These are phyloP conservation scores for Lasiurus borealis DNA, from an alignment of 2,113 vertebrate species.

Conservation along the genomic window DNA sequence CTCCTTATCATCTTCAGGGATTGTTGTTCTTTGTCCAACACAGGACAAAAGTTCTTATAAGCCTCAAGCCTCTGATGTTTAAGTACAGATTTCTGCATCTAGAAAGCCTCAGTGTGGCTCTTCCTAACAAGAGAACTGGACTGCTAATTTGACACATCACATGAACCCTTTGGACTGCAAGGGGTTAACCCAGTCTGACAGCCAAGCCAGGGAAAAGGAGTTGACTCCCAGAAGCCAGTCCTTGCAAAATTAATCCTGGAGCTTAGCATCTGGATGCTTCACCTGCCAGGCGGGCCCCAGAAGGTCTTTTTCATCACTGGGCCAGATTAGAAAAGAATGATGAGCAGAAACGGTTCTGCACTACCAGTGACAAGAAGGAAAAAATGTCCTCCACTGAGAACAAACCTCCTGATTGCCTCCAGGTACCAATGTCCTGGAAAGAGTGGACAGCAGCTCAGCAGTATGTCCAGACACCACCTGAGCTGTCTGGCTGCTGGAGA, in stretches of 20 bases:
- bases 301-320: slow-evolving; percentile 82
- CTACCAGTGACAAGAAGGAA: slow-evolving; percentile 72
- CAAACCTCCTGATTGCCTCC: not conserved
- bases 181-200: slow-evolving; percentile 84
- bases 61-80: slow-evolving; percentile 68
- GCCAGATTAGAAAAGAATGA: slow-evolving; percentile 87
- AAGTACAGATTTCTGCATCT: slow-evolving; percentile 78
- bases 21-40: not conserved
- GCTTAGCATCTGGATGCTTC: slow-evolving; percentile 89
- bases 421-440: slow-evolving; percentile 68
- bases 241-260: slow-evolving; percentile 89
- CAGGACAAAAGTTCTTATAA: slow-evolving; percentile 40
- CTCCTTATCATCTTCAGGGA: not conserved
- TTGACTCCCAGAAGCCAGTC: slow-evolving; percentile 84
- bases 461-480: slow-evolving; percentile 61
- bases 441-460: not conserved
- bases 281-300: slow-evolving; percentile 86
- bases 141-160: slow-evolving; percentile 70
- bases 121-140: slow-evolving; percentile 76
- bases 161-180: slow-evolving; percentile 72
- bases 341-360: slow-evolving; percentile 82
- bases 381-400: slow-evolving; percentile 40
- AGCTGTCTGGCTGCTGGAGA: slow-evolving; percentile 65
- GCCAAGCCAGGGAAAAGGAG: slow-evolving; percentile 77
- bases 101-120: slow-evolving; percentile 65